Base-by-base conservation (phyloP, 2,797 vertebrate genomes). In the Sebastes iracundus region DNA sequence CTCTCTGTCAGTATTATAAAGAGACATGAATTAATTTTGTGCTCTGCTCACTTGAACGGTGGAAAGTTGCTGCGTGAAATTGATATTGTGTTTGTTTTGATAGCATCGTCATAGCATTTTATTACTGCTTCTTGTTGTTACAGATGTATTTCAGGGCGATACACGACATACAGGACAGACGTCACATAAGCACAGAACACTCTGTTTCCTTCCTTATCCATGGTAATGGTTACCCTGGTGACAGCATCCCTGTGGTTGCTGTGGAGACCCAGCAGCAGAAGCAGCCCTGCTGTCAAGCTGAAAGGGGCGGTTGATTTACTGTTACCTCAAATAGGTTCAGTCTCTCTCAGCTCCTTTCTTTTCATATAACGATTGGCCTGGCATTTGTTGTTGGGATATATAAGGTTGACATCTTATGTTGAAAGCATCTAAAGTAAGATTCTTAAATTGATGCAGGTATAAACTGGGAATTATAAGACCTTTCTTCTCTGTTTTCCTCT, bases 161-260 rank as follows among this genome's bases (percentile, higher is more conserved):
- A 1, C 76, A 67, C 14, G 33, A 64, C 72, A 72, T 74, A 64
- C 67, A 16, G 67, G 75, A 28, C 64, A 8, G 75, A 71, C 64
- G 25, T 78, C 84, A 86, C 68, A 18, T 33, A 28, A 75, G 69
- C 67, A 67, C 69, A 77, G 79, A 86, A 85, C 77, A 62, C 63
- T 81, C 63, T 74, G 81, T 83, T 84, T 86, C 68, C 64, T 81
- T 81, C 75, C 80, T 86, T 77, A 83, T 87, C 81, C 58, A 6
- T 75, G 79, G 62, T 88, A 77, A 90, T 82, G 86, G 86, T 92
- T 88, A 67, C 92, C 86, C 49, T 61, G 87, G 89, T 80, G 92
- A 94, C 91, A 88, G 91, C 90, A 93, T 93, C 90, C 62, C 77
- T 84, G 85, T 1, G 46, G 91, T 92, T 90, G 88, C 90, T 23